Evolutionary conservation across 1,140 invertebrate species (phyloP).

Genomic region (Trichonephila clavipes): DNA sequence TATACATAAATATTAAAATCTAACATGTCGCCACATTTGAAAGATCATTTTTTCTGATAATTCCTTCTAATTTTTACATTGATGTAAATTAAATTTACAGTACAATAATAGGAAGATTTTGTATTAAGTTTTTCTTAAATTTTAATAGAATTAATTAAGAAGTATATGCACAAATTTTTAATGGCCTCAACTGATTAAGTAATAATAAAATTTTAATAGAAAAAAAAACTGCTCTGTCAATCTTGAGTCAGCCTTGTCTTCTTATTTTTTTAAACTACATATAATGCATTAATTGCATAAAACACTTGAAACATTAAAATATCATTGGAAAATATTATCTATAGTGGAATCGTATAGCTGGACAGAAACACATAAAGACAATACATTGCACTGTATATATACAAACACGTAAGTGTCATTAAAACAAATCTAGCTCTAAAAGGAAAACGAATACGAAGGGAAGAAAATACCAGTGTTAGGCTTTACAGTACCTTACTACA

Average conservation of each 20-base stretch:
- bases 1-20: not conserved
- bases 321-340: not conserved
- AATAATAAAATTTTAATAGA: too few species aligned
- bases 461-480: constrained; percentile 75
- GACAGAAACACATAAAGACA: not conserved
- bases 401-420: not conserved
- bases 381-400: not conserved
- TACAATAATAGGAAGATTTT: too few species aligned
- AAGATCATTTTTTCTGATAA: too few species aligned
- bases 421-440: not conserved
- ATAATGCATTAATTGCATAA: not conserved
- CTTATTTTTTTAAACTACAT: not conserved
- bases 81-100: too few species aligned
- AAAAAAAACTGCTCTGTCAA: not conserved
- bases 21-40: not conserved
- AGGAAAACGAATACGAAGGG: not conserved
- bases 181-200: too few species aligned
- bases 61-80: too few species aligned
- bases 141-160: too few species aligned
- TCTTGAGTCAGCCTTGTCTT: not conserved
- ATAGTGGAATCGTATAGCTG: not conserved
- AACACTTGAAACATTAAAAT: not conserved
- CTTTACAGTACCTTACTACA: not conserved
- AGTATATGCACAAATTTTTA: too few species aligned
- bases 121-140: too few species aligned